Percentiles rank a stretch among this genome's conserved stretches.
Evolutionary conservation across 1,140 invertebrate genomes (phyloP).

Genomic region (Helicorthomorpha holstii): DNA sequence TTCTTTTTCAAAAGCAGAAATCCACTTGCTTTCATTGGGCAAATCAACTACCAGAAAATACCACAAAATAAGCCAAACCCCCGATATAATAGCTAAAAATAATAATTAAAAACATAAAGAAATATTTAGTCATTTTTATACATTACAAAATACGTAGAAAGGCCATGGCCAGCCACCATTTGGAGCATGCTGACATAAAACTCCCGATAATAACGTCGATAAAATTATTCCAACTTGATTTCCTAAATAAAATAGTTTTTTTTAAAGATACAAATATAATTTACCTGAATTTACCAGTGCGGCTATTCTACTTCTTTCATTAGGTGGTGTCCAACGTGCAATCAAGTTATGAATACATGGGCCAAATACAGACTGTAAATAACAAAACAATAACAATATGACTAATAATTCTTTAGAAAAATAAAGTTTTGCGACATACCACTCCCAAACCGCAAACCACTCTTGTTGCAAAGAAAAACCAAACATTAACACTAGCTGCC

Average conservation of each 20-base stretch:
- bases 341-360: slow-evolving; percentile 80
- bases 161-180: slow-evolving; percentile 46
- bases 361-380: slow-evolving; percentile 66
- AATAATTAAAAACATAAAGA: background rate
- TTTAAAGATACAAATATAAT: background rate
- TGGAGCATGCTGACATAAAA: slow-evolving; percentile 26
- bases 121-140: background rate
- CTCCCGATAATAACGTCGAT: slow-evolving; percentile 15
- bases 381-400: too few relatives aligned
- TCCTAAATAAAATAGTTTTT: background rate
- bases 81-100: background rate
- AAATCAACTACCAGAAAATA: slow-evolving; percentile 28
- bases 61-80: slow-evolving; percentile 20
- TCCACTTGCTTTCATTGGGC: slow-evolving; percentile 27
- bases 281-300: slow-evolving; percentile 49
- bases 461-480: too few relatives aligned
- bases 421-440: too few relatives aligned
- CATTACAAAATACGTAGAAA: slow-evolving; percentile 51
- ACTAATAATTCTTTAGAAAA: too few relatives aligned
- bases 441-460: too few relatives aligned
- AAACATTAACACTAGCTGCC: too few relatives aligned
- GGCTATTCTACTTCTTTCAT: slow-evolving; percentile 67
- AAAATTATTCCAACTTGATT: slow-evolving; percentile 4
- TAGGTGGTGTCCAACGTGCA: slow-evolving; percentile 75
- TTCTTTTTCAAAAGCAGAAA: background rate